Evolutionary conservation across 2,888 invertebrate species (phyloP), one percentile per base, ranked within the genome.

Genomic region (Synergus umbraculus): DNA sequence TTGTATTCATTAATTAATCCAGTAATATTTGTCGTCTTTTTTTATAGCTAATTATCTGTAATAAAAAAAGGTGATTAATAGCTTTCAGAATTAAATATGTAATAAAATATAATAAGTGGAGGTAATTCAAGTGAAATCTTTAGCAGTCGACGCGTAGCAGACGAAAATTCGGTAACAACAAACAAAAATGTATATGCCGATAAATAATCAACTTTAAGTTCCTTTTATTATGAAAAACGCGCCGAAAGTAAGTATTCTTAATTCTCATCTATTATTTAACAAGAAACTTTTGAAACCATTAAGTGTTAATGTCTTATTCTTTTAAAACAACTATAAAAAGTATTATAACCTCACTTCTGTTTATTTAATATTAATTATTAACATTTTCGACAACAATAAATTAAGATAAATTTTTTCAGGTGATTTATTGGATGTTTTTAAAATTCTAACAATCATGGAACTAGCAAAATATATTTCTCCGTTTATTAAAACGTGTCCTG

Each of bases 381-480:
- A 60, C 4, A 0, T 60, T 60, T 60, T 29, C 22, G 12, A 10
- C 12, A 0, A 22, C 22, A 10, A 13, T 60, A 10, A 22, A 9
- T 12, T 4, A 22, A 5, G 9, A 12, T 37, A 22, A 22, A 10
- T 60, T 18, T 46, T 67, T 18, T 22, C 8, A 67, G 18, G 10
- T 13, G 22, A 44, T 13, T 43, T 67, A 7, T n/a, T 0, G 2
- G 22, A 67, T 1, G 18, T 44, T 46, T 67, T 43, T 22, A 1
- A 66, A 66, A 66, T 5, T 43, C 9, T 43, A 66, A 43, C 8
- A n/a, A 15, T 54, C 10, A 73, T 73, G 73, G 37, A 73, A 15
- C 41, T 54, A n/a, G 29, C 12, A 54, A 73, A 73, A 54, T 73
- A 2, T 54, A 10, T 54, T 46, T 54, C 54, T 49, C 49, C 37